Evolutionary conservation across 2,797 vertebrate genomes (phyloP), one percentile per base, ranked within the genome.

Genomic region (Syngnathus rostellatus): DNA sequence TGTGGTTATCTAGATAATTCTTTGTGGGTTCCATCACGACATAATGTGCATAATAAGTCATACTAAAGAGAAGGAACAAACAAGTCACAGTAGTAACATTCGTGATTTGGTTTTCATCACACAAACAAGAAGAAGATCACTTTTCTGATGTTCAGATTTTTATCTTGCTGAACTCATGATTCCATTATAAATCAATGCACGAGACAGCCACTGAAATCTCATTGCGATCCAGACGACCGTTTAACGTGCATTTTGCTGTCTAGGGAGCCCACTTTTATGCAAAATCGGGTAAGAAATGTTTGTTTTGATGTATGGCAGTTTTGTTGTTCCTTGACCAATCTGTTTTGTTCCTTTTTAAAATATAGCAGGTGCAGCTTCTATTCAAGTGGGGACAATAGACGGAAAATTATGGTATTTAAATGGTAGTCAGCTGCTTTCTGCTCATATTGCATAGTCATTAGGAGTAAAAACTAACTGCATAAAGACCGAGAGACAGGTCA

Each of bases 371-470:
- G 45, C 1, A 12, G 12, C 14, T 48, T 16, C 17, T 48, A 19
- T 46, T 46, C 4, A 46, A 31, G 31, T 31, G 31, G 31, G 31
- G 31, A 46, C 5, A 46, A 16, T 46, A 31, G 31, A 31, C 3
- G 5, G 14, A 5, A 46, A 6, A 46, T 16, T 14, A 46, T 1
- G 5, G 16, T 46, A n/a, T 53, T 53, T 21, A 53, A 21, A 21
- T 53, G 19, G 48, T 10, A 12, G 21, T 25, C 21, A 54, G 53
- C 53, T 23, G 21, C 21, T 39, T 7, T 12, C 5, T 63, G 12
- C 9, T 48, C 38, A 53, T 64, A 61, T 75, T 78, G 71, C 74
- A 81, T 71, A 71, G 67, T 67, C 62, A 40, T 14, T 25, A 8
- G 43, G 62, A 21, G 14, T 23, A 4, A 51, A 59, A 69, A 9